Evolutionary conservation across 2,888 invertebrate genomes (phyloP), one percentile per base, ranked within the genome.

Genomic region (Drosophila tanythrix): DNA sequence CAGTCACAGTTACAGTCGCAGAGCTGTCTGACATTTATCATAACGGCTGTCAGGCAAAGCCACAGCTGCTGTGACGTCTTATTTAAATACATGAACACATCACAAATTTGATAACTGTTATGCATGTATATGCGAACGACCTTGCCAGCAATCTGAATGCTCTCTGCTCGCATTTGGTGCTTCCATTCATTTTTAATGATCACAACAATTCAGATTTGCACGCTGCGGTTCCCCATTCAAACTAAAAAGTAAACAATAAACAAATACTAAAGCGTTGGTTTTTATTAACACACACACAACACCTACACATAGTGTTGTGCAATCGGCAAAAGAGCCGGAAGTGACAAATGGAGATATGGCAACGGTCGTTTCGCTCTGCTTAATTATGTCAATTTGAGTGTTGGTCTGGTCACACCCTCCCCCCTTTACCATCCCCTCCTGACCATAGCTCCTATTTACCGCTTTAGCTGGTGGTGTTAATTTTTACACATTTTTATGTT

Each of bases 271-370:
- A 78, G 58, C 68, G 70, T 70, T 69, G 65, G 52, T 76, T 81
- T 75, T 70, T 46, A 46, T 46, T 46, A 46, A 46, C 46, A 25
- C 40, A 18, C 43, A 25, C 25, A 25, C 15, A 25, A 15, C 46
- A 46, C 46, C 46, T 46, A 25, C 46, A 46, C 15, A 25, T 25
- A 25, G 43, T 65, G 58, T 85, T 83, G 70, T 75, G 85, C 57
- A 83, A 83, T 76, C 79, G 61, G 52, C 59, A 62, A 73, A 70
- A 79, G 58, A 77, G 77, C 84, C 87, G 87, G 87, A 85, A 81
- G 77, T 83, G 62, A 31, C 40, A 67, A 74, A 62, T 69, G 52
- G 55, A 72, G 70, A 72, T 66, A 65, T 38, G 29, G 60, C 53
- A 60, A 51, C 62, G 51, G 59, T 25, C 46, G 46, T 64, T 60